Base-by-base conservation (phyloP, 2,113 vertebrate genomes). In the Ptyas mucosa region DNA sequence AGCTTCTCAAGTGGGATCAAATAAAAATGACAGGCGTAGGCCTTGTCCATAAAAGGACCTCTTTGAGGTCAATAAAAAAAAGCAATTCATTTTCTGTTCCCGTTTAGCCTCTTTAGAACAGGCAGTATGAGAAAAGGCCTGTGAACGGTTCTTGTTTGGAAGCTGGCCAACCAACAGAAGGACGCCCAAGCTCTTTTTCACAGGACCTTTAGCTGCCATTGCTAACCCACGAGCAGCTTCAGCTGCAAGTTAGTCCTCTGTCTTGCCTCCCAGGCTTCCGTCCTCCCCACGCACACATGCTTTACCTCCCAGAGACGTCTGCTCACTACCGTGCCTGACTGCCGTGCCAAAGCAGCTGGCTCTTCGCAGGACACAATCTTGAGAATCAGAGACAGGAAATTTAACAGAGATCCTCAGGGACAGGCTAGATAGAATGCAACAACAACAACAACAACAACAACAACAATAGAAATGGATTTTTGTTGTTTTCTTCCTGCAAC, bases 71-170 rank as follows among this genome's bases (percentile, higher is more conserved):
- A 10, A 92, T 95, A 95, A 95, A 96, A 96, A 95, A 81, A 43
- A 91, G 95, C 96, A 7, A 96, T 96, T 98, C 96, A 96, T 95
- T 96, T 96, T 95, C 94, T 94, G 96, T 97, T 97, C 96, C 96
- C 85, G 15, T 94, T 95, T 95, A 96, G 94, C 95, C 94, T 91
- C 94, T 95, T 97, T 96, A 96, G 97, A 97, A 90, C 34, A 94
- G 94, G 96, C 92, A 94, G 96, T 97, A 97, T 98, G 98, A 98
- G 98, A 98, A 98, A 96, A 96, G 97, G 96, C 96, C 97, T 97
- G 97, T 96, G 97, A 98, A 96, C 91, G 81, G 96, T 85, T 93
- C 96, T 58, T 21, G 34, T 18, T 87, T 98, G 98, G 98, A 97
- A 96, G 69, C 24, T 9, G 0, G 97, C 98, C 98, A 98, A 96